Evolutionary conservation across 2,113 vertebrate genomes (phyloP).

Genomic region (Varanus komodoensis): DNA sequence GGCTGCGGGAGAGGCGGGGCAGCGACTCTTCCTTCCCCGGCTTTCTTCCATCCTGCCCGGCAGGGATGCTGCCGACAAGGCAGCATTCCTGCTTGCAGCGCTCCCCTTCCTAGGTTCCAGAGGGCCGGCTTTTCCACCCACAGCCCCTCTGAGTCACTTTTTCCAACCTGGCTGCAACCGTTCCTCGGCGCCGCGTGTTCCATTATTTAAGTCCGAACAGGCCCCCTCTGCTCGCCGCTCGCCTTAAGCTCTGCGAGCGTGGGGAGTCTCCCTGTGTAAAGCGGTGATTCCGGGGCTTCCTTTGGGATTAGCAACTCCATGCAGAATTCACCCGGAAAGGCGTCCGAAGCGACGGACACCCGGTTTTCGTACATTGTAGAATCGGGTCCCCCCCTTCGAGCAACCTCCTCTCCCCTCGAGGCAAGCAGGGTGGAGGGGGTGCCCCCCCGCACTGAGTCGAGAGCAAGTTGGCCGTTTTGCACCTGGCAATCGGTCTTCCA

Average conservation of each 20-base stretch:
- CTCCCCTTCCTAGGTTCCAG: neutral
- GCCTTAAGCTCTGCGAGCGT: neutral
- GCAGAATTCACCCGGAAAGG: neutral
- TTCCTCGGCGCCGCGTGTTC: neutral
- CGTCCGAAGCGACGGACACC: too few species aligned
- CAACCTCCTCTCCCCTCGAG: neutral
- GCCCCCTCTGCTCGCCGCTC: neutral
- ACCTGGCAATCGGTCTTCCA: neutral
- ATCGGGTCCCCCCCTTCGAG: neutral
- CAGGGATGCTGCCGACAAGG: neutral
- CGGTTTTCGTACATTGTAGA: too few species aligned
- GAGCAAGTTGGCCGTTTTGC: neutral
- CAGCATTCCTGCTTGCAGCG: neutral
- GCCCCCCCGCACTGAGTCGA: neutral
- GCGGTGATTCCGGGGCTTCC: neutral
- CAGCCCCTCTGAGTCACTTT: neutral
- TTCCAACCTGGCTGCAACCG: constrained; percentile 20
- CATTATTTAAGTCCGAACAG: neutral
- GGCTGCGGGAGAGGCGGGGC: too few species aligned
- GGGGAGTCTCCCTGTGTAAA: neutral
- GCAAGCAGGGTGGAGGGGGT: neutral
- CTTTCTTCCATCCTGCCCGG: neutral
- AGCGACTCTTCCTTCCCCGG: neutral
- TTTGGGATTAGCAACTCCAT: neutral
- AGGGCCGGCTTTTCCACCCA: neutral